Base-by-base conservation (phyloP, 2,113 vertebrate species). In the Pardalotus punctatus region DNA sequence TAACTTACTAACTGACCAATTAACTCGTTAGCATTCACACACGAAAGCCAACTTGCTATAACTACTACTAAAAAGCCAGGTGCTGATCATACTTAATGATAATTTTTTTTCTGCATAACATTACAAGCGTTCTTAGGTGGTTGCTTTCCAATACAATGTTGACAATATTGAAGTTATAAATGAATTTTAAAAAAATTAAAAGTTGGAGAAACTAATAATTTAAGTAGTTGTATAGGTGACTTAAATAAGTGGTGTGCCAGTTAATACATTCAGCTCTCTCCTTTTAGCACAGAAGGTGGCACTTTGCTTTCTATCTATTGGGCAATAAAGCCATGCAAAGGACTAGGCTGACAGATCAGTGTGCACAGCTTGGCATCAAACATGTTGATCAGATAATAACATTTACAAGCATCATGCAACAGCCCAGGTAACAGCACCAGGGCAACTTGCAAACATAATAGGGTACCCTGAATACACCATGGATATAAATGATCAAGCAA, bases 361-460 rank as follows among this genome's bases (percentile, higher is more conserved):
- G 16, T 28, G n/a, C 43, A 76, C 25, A 76, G 35, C 31, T 76
- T 56, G 19, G 27, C 48, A 88, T 33, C 66, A 33, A 18, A 22
- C 16, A 31, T 24, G 14, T 17, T 53, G 47, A 56, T 57, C 62
- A 88, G 48, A n/a, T 33, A 81, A 38, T 25, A 72, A 14, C 2
- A 53, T 57, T 81, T 67, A 60, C 21, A 72, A 86, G 14, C 40
- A 81, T 11, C 1, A 0, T 28, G 23, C 0, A 0, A 62, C 12
- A 84, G 35, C 33, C 38, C 16, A 45, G 35, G 38, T 51, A 74
- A 84, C 33, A 54, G 18, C 35, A 31, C 28, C 47, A 81, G 38
- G 38, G 29, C 23, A 3, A 2, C 14, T 47, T 67, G 18, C 23
- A 94, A 81, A 53, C 16, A 71, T 23, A 74, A 29, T 47, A 84